phyloP scores from a whole-genome alignment of 2,888 invertebrate species.

The Tipula helvola region DNA sequence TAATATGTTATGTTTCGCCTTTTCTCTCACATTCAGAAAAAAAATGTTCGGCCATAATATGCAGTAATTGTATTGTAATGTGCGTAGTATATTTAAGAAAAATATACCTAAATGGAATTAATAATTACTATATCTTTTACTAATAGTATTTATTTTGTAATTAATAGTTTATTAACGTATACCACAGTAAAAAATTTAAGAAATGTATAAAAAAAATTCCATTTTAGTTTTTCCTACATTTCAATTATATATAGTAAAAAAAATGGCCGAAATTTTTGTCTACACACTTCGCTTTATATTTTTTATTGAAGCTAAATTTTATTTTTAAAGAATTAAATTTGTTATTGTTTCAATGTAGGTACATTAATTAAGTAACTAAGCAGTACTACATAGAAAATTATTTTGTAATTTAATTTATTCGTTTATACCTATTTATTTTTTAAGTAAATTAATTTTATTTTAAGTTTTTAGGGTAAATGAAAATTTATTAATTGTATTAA shows the following conservation, averaged over 20 bases:
- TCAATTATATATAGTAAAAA: not conserved
- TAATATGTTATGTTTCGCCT: not conserved
- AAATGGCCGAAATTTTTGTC: not conserved
- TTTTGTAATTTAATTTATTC: not conserved
- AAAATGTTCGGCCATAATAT: not conserved
- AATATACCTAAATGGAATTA: not conserved
- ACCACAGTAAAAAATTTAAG: not conserved
- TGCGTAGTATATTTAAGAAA: constrained; percentile 9
- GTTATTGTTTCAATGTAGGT: not conserved
- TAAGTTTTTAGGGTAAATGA: not conserved
- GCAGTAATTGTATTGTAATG: not conserved
- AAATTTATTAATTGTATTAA: not conserved
- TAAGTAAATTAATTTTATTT: not conserved
- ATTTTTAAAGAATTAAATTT: not conserved
- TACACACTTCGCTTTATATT: not conserved
- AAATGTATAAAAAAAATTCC: not conserved
- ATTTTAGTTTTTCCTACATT: not conserved
- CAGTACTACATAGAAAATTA: not conserved
- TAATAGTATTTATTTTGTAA: not conserved
- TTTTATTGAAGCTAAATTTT: not conserved
- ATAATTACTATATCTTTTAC: not conserved
- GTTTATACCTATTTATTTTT: not conserved
- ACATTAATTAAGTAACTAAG: not conserved
- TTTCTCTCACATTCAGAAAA: not conserved
- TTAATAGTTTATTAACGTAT: not conserved